These are phyloP conservation scores for Cepaea hortensis DNA, from an alignment of 2,888 invertebrate genomes.

Conservation along the genomic window DNA sequence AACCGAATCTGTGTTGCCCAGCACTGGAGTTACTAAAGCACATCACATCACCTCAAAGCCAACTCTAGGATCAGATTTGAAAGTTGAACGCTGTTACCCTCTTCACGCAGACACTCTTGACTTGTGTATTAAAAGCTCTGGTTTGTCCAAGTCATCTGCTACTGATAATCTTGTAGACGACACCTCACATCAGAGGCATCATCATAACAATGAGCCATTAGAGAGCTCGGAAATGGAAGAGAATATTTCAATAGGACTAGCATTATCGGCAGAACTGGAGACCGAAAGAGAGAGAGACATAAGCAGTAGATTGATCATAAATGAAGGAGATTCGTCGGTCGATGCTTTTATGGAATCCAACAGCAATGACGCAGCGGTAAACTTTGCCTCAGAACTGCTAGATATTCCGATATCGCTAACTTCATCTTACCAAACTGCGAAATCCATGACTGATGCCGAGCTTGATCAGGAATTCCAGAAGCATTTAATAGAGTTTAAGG, in stretches of 20 bases:
- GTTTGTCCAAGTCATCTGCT: background rate
- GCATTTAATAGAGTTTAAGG: conserved; percentile 60
- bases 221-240: conserved; percentile 23
- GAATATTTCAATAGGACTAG: conserved; percentile 26
- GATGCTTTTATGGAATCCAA: background rate
- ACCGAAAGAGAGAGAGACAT: conserved; percentile 26
- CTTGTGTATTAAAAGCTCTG: conserved; percentile 32
- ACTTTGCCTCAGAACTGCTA: conserved; percentile 13
- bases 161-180: background rate
- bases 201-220: background rate
- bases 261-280: conserved; percentile 40
- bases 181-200: background rate
- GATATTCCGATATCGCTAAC: conserved; percentile 30
- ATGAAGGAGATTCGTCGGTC: conserved; percentile 3
- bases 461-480: conserved; percentile 59
- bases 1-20: background rate
- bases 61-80: conserved; percentile 28
- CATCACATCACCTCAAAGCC: conserved; percentile 23
- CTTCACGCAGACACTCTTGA: conserved; percentile 37
- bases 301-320: background rate
- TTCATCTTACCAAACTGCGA: conserved; percentile 16
- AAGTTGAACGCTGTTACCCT: conserved; percentile 33
- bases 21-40: background rate
- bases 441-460: conserved; percentile 50
- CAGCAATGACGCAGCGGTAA: background rate